Evolutionary conservation across 2,113 vertebrate species (phyloP).

Genomic region (Cromileptes altivelis): DNA sequence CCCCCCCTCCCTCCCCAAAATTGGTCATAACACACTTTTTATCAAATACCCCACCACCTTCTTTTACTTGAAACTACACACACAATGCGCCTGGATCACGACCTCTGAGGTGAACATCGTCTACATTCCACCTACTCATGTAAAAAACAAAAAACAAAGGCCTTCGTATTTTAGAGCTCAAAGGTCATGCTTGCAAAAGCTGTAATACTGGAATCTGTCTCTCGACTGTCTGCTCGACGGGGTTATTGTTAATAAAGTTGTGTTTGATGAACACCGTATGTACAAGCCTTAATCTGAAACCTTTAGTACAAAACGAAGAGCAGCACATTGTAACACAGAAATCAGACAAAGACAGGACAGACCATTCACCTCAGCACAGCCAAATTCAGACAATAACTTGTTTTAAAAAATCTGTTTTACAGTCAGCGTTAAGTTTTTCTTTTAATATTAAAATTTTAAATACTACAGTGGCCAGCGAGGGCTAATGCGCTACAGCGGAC

Average conservation of each 20-base stretch:
- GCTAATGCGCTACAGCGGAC: no score
- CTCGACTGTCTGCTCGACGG: constrained; percentile 25
- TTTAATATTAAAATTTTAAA: constrained; percentile 35
- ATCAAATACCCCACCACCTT: constrained; percentile 38
- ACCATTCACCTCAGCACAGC: constrained; percentile 59
- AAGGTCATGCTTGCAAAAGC: constrained; percentile 65
- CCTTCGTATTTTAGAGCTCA: constrained; percentile 53
- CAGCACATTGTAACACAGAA: constrained; percentile 60
- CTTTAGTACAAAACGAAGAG: constrained; percentile 66
- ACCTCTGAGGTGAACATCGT: constrained; percentile 55
- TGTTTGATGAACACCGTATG: constrained; percentile 48
- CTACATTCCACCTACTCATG: constrained; percentile 74
- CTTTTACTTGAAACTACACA: constrained; percentile 55
- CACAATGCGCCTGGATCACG: constrained; percentile 33
- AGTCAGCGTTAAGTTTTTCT: constrained; percentile 7
- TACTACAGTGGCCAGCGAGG: neutral
- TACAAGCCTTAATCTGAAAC: constrained; percentile 57
- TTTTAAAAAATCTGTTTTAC: constrained; percentile 4
- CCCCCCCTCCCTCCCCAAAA: constrained; percentile 7
- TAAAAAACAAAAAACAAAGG: constrained; percentile 53
- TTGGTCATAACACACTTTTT: constrained; percentile 26
- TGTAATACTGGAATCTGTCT: constrained; percentile 49
- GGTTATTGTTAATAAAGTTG: constrained; percentile 64
- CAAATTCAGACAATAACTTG: constrained; percentile 31
- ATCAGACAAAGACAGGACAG: constrained; percentile 55